Evolutionary conservation across 2,888 invertebrate genomes (phyloP), one percentile per base, ranked within the genome.

Genomic region (Drosophila mimetica): DNA sequence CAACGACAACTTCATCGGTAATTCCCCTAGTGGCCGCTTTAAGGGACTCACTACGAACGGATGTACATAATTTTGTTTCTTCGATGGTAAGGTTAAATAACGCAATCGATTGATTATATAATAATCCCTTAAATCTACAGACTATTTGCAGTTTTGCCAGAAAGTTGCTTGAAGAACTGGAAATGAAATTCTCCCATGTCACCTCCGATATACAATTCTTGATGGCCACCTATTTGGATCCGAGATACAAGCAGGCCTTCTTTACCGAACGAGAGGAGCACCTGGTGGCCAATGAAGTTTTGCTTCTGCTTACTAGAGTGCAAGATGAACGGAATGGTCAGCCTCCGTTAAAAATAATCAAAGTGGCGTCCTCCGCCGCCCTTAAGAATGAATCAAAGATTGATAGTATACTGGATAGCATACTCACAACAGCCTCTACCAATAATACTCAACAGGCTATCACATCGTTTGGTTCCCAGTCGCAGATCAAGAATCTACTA

Each of bases 201-300:
- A 57, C 53, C 2, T 48, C 52, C 11, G 78, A 79, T 41, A 61
- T 71, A 0, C 84, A 84, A 13, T 84, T 73, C 66, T 44, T 78
- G 1, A 66, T 79, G 58, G 78, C 79, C 42, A 84, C 79, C 4
- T 79, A 84, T 48, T 73, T 79, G 55, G 79, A 79, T 71, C 84
- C 79, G 2, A 71, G 79, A 0, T 79, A 84, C 41, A 79, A 79
- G 44, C 84, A 77, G 14, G 78, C 79, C 0, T 79, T 79, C 34
- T 79, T 79, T 1, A 84, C 46, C 3, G 71, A 79, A n/a, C 78
- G 71, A 9, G 78, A 79, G 22, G 71, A 75, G 18, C 67, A 75
- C n/a, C 41, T 75, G 32, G 78, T 84, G 9, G 65, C 76, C 9
- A 75, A 84, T 11, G 63, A 80, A 32, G 36, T 80, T n/a, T 14